phyloP scores from a whole-genome alignment of 2,888 invertebrate species.

The Nomada flava region DNA sequence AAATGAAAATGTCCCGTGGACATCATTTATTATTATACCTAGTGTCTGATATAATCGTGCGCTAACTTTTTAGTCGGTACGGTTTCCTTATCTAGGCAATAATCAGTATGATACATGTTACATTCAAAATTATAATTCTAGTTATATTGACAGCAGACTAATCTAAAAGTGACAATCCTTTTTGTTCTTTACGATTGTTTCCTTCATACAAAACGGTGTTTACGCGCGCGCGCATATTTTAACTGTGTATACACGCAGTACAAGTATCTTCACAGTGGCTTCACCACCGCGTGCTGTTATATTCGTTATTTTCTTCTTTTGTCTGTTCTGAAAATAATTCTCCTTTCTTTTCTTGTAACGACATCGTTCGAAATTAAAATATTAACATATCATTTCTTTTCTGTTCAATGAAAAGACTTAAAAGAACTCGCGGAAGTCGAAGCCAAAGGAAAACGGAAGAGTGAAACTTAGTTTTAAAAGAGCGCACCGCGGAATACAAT shows the following conservation, averaged over 20 bases:
- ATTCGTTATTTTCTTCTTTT: constrained; percentile 11
- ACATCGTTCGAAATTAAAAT: constrained; percentile 20
- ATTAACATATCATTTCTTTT: not conserved
- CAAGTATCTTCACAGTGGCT: constrained; percentile 42
- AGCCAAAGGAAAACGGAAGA: constrained; percentile 47
- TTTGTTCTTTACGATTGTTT: constrained; percentile 50
- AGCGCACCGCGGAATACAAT: constrained; percentile 49
- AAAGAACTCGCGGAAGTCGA: constrained; percentile 34
- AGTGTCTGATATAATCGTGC: constrained; percentile 81
- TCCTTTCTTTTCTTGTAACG: not conserved
- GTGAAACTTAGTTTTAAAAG: constrained; percentile 48
- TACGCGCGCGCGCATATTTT: constrained; percentile 52
- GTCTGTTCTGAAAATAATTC: constrained; percentile 18
- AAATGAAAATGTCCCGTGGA: constrained; percentile 81
- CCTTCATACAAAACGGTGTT: constrained; percentile 77
- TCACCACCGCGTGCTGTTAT: constrained; percentile 26
- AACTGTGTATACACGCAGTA: constrained; percentile 71
- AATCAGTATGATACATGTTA: constrained; percentile 81
- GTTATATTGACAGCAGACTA: constrained; percentile 73
- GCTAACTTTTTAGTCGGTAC: constrained; percentile 78
- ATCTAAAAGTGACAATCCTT: constrained; percentile 70
- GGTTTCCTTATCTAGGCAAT: constrained; percentile 78
- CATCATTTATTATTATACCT: constrained; percentile 81
- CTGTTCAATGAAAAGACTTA: not conserved
- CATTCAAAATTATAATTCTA: constrained; percentile 77